Evolutionary conservation across 2,888 invertebrate species (phyloP).

Genomic region (Enchytraeus crypticus): DNA sequence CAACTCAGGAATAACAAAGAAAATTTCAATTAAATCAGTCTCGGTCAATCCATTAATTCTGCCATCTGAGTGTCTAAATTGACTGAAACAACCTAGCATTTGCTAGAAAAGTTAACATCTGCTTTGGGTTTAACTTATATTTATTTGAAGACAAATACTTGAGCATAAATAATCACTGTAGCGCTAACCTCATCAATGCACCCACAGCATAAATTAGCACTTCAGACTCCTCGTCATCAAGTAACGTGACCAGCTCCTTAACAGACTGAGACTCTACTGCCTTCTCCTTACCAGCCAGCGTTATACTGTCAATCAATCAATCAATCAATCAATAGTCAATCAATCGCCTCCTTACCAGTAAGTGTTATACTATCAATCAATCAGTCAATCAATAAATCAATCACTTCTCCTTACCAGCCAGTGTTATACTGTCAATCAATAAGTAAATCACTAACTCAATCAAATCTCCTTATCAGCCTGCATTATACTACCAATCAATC

Average conservation of each 20-base stretch:
- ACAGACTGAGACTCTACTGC: conserved; percentile 45
- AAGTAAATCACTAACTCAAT: background rate
- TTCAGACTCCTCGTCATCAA: conserved; percentile 35
- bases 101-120: too few species aligned
- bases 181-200: conserved; percentile 47
- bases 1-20: too few species aligned
- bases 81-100: too few species aligned
- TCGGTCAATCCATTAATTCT: too few species aligned
- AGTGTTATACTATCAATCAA: background rate
- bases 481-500: conserved; percentile 36
- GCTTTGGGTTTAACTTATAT: too few species aligned
- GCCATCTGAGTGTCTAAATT: too few species aligned
- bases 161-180: too few species aligned
- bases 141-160: too few species aligned
- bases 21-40: too few species aligned
- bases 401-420: background rate
- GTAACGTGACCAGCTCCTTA: conserved; percentile 37
- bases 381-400: background rate
- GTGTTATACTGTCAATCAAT: background rate
- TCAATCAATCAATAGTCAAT: background rate
- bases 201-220: conserved; percentile 46
- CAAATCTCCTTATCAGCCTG: conserved; percentile 46
- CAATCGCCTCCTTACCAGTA: background rate
- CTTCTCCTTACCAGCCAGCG: conserved; percentile 46
- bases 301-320: conserved; percentile 33